Evolutionary conservation across 2,113 vertebrate species (phyloP), one percentile per base, ranked within the genome.

Genomic region (Heloderma charlesbogerti): DNA sequence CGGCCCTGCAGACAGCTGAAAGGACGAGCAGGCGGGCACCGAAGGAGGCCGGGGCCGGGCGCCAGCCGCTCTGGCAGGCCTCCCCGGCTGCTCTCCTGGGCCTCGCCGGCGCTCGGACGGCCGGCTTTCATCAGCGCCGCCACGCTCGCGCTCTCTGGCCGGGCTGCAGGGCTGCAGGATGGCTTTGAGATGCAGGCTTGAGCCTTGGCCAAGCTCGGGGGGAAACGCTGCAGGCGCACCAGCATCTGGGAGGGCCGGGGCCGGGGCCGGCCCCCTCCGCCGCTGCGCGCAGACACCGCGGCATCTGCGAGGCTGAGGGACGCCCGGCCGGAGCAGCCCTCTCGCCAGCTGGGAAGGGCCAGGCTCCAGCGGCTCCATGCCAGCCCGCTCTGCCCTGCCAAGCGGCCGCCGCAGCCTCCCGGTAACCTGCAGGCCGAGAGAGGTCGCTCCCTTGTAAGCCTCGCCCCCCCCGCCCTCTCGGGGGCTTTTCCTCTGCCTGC

Each of bases 141-240:
- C 37, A 4, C 48, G 29, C 60, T 25, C 43, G 3, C 48, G 5
- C 86, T 40, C 40, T 37, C 72, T 54, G 60, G 4, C 66, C 15
- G 7, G 51, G 31, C 75, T 48, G 1, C 25, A 16, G 20, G 82
- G 74, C 91, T 25, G 63, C 25, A 40, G 82, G 37, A 80, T 9
- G 66, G 82, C 66, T 89, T 85, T 89, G 91, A 89, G 86, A 72
- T 92, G 81, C 48, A 54, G 81, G 29, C 82, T 69, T 86, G 87
- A 83, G 37, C 2, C 2, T 2, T 4, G 8, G 91, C 82, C 87
- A 92, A 57, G 31, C 66, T 63, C 13, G 48, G 2, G 31, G 34
- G 34, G 15, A 25, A 8, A 1, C 66, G n/a, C n/a, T 9, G 66
- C 87, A 29, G 48, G 8, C 4, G 74, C 22, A 18, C 82, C 75